A percentile compares a stretch with the other conserved stretches of the same genome.
Evolutionary conservation across 2,113 vertebrate species (phyloP).

Genomic region (Cardinalis cardinalis): DNA sequence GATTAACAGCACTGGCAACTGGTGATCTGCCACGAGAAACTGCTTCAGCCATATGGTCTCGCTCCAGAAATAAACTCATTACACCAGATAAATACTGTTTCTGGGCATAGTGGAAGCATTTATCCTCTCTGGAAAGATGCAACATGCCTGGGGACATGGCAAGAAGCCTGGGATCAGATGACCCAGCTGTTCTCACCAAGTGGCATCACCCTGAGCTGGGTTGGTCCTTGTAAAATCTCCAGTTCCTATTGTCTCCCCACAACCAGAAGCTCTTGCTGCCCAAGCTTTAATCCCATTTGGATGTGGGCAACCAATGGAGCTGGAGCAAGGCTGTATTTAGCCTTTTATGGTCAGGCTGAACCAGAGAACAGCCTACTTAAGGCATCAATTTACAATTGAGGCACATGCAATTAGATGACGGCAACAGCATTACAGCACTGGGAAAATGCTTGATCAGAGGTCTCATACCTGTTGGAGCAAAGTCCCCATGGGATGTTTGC

Average conservation of each 20-base stretch:
- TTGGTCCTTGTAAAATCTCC: background rate
- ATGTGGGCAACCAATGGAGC: background rate
- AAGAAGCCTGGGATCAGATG: background rate
- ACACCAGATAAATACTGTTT: background rate
- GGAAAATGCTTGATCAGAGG: background rate
- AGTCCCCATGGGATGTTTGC: background rate
- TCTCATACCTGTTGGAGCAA: constrained; percentile 15
- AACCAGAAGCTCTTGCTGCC: background rate
- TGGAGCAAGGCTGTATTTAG: background rate
- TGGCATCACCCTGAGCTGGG: background rate
- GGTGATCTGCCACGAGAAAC: background rate
- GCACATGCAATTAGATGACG: constrained; percentile 36
- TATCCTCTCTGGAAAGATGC: background rate
- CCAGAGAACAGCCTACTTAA: background rate
- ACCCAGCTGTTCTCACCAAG: background rate
- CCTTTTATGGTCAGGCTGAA: background rate
- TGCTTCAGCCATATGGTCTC: background rate
- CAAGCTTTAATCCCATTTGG: background rate
- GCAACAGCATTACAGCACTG: background rate
- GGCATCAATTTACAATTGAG: background rate
- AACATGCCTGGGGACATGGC: rapidly evolving
- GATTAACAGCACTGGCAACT: background rate
- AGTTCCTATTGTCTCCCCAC: background rate
- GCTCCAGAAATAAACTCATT: background rate
- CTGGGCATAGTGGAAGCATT: background rate